Base-by-base conservation (phyloP, 1,140 invertebrate species). In the Parasteatoda tepidariorum region DNA sequence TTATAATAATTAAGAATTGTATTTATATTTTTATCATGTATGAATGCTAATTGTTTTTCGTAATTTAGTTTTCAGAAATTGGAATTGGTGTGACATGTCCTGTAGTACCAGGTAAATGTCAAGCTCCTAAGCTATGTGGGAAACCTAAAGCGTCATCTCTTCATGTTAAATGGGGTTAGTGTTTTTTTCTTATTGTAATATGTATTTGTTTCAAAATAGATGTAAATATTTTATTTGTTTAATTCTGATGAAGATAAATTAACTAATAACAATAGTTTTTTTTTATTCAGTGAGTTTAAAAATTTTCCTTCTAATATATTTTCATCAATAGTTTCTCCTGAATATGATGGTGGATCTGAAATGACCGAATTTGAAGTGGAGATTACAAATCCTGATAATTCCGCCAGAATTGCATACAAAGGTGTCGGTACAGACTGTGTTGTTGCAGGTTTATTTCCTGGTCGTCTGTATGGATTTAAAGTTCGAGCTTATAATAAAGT, bases 61-160 rank as follows among this genome's bases (percentile, higher is more conserved):
- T n/a, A n/a, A n/a, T n/a, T 54, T 66, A 87, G 86, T 87, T 79
- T 89, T 95, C 94, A 9, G 92, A 94, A 59, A 87, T 91, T 3
- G 92, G 92, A 84, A 91, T 91, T 31, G 92, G 95, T 41, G 93
- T 92, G 48, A 96, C 95, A 7, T 94, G 95, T 86, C 92, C 95
- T 55, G 92, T 95, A 13, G 89, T 90, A 61, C 95, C 95, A 3
- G 92, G 88, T 83, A 92, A 87, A 83, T 95, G 94, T 86, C 88
- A 91, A 18, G 89, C 92, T 57, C 94, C 94, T 6, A 91, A 92
- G 84, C 89, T 93, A 57, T 90, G 91, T 61, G 93, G 92, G 59
- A 93, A 94, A 87, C 93, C 94, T 34, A 93, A 93, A 86, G 92
- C 95, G 18, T 24, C 57, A 15, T 85, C 64, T 31, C 28, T 93